phyloP scores from a whole-genome alignment of 2,797 vertebrate species.

The Gambelia wislizenii region DNA sequence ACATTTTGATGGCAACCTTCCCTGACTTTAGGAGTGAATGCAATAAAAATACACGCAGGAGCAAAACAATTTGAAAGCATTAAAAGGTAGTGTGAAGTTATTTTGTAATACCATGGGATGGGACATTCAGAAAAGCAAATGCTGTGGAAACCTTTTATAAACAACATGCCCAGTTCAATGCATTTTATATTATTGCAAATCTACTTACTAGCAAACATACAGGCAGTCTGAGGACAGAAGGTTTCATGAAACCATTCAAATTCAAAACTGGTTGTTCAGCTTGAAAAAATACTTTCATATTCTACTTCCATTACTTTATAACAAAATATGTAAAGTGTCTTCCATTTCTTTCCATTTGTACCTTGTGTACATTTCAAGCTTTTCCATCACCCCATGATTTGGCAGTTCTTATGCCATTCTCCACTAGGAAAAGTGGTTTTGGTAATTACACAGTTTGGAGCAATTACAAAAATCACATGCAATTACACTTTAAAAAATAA shows the following conservation, averaged over 20 bases:
- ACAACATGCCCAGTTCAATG: not conserved
- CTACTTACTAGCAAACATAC: not conserved
- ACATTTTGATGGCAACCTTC: not conserved
- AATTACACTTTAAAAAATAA: conserved; percentile 72
- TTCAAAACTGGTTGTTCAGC: not conserved
- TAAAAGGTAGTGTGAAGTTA: not conserved
- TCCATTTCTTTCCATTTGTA: not conserved
- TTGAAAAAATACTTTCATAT: conserved; percentile 17
- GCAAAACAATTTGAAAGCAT: conserved; percentile 5
- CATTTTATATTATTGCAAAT: conserved; percentile 39
- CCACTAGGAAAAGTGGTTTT: conserved; percentile 45
- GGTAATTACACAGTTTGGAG: conserved; percentile 68
- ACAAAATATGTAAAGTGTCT: not conserved
- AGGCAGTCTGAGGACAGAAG: conserved; percentile 19
- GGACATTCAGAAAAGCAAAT: not conserved
- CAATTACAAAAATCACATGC: conserved; percentile 68
- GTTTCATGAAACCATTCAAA: not conserved
- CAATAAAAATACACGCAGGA: not conserved
- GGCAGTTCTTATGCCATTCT: conserved; percentile 43
- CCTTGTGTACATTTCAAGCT: not conserved
- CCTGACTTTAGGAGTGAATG: not conserved
- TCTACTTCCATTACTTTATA: not conserved
- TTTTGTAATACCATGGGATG: not conserved
- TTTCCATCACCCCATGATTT: conserved; percentile 33
- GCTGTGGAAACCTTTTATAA: conserved; percentile 32